Conservation (phyloP, 2,797 vertebrate genomes). For the Ibycter americanus region DNA sequence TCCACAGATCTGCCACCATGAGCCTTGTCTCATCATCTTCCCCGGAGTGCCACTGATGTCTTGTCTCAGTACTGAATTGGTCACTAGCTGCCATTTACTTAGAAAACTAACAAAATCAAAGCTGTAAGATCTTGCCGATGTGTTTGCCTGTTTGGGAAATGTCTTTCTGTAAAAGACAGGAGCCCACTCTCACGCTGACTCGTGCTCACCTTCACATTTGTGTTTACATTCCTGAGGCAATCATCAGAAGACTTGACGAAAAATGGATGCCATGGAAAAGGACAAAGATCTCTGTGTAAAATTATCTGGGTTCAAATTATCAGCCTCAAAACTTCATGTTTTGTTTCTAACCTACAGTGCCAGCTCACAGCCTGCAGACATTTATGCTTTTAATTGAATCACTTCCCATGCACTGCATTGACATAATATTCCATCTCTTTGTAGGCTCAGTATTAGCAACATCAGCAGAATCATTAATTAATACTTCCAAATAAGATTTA, state of each 20-base stretch:
- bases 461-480: not conserved
- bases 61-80: not conserved
- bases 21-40: not conserved
- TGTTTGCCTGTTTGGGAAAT: not conserved
- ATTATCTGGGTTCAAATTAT: not conserved
- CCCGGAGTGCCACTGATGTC: not conserved
- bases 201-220: not conserved
- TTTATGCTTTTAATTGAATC: conserved; percentile 23
- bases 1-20: not conserved
- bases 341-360: not conserved
- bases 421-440: not conserved
- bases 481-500: not conserved
- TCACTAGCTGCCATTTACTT: not conserved
- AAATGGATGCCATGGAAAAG: fast-evolving
- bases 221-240: not conserved
- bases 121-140: not conserved
- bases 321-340: not conserved
- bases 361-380: not conserved
- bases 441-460: not conserved
- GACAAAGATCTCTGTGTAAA: not conserved
- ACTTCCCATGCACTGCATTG: not conserved
- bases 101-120: not conserved
- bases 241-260: not conserved
- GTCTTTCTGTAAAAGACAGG: not conserved
- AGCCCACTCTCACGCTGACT: not conserved